A percentile compares a stretch with the other conserved stretches of the same genome.
Evolutionary conservation across 35 echinoderm and acorn worm genomes (phyloP).

Genomic region (Lytechinus variegatus): DNA sequence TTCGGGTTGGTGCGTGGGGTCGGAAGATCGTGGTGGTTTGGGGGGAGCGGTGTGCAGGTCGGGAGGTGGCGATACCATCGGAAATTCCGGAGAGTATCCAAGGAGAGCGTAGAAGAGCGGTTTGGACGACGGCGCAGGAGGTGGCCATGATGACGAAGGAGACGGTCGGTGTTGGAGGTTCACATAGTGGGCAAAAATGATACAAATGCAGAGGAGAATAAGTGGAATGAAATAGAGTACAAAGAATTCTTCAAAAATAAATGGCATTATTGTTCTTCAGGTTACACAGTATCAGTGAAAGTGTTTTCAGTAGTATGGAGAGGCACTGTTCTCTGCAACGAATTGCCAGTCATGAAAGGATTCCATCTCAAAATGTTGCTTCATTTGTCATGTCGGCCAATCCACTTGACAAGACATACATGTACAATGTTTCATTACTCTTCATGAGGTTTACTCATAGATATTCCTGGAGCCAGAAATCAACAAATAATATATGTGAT

Average conservation of each 20-base stretch:
- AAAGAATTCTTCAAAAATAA: conserved; percentile 37
- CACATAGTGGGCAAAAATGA: conserved; percentile 44
- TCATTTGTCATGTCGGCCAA: background rate
- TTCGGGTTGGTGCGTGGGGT: background rate
- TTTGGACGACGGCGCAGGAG: background rate
- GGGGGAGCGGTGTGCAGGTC: background rate
- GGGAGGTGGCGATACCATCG: background rate
- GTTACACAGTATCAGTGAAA: conserved; percentile 23
- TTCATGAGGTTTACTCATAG: background rate
- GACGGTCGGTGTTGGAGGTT: background rate
- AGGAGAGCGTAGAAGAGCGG: conserved; percentile 7
- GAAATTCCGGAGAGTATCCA: background rate
- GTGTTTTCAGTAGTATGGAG: background rate
- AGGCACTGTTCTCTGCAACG: background rate
- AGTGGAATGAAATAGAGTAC: conserved; percentile 27
- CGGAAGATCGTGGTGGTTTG: background rate
- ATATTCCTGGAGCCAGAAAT: background rate
- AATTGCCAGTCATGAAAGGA: background rate
- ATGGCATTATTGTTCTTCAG: background rate
- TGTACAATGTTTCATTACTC: background rate
- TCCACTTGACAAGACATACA: background rate
- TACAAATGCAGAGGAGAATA: conserved; percentile 37
- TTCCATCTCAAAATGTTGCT: background rate
- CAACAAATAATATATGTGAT: background rate
- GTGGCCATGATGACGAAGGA: background rate